Evolutionary conservation across 2,888 invertebrate genomes (phyloP), one percentile per base, ranked within the genome.

Genomic region (Phymatocera aterrima): DNA sequence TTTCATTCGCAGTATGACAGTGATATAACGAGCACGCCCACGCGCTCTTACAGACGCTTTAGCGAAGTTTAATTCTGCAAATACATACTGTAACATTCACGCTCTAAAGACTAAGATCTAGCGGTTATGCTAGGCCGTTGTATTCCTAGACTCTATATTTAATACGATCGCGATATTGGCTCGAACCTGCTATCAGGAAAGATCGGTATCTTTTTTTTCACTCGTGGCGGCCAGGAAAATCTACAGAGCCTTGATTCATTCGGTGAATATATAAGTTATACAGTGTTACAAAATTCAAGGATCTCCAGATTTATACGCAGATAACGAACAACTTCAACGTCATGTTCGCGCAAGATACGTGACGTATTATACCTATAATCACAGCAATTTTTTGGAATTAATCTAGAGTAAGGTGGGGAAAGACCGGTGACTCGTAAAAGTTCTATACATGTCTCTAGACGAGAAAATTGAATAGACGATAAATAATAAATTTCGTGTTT

Each of bases 1-100:
- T 43, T 51, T 48, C 51, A 51, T 51, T 34, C 72, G 6, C 8
- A 31, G 18, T 3, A 18, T 72, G 51, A 18, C 37, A 72, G 34
- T 72, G 72, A 18, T 51, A 72, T 72, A 72, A 72, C 31, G 72
- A 54, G 46, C 15, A 21, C 46, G 28, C 68, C 43, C 46, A 43
- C 68, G 28, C 64, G 37, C 37, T 46, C 15, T 68, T 68, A n/a
- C n/a, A 21, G 43, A 68, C 15, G 24, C 24, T 46, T 46, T 43
- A 46, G 24, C 21, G n/a, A 46, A 61, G 2, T 68, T 46, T 15
- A 43, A 46, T 15, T 43, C 24, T 15, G 24, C 28, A 46, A 46
- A 68, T 6, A 21, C 34, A n/a, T 54, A n/a, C n/a, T 54, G 8
- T 54, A 15, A 54, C 21, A 8, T 24, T 65, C 43, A 6, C 68